These are phyloP conservation scores for Crax fasciolata DNA, from an alignment of 2,797 vertebrate genomes.

Conservation along the genomic window DNA sequence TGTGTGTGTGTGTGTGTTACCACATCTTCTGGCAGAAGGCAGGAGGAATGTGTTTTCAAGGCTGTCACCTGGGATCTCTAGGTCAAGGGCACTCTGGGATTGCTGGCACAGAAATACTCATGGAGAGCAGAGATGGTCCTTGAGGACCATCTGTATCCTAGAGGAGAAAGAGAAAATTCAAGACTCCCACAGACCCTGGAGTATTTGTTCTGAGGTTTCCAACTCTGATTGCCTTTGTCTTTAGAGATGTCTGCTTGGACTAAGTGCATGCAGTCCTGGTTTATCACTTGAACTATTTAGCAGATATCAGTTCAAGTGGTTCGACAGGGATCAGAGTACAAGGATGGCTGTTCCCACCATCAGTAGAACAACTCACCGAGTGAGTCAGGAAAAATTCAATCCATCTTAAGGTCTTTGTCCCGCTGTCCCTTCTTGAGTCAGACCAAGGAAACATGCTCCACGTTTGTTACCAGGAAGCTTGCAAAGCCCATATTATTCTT, in stretches of 20 bases:
- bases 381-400: background rate
- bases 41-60: background rate
- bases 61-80: background rate
- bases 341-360: background rate
- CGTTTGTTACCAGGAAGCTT: background rate
- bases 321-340: background rate
- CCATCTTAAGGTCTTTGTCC: background rate
- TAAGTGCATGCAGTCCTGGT: background rate
- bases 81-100: too few species aligned
- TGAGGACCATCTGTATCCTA: background rate
- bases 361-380: background rate
- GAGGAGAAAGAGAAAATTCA: background rate
- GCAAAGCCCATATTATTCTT: background rate
- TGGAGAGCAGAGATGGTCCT: fast-evolving
- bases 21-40: background rate
- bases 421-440: fast-evolving
- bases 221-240: background rate
- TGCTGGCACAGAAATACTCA: background rate
- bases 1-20: background rate
- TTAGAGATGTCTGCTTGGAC: background rate
- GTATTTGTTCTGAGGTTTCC: background rate
- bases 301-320: background rate
- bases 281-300: background rate
- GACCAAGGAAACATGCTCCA: background rate
- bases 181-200: background rate